These are phyloP conservation scores for Dasypogon diadema DNA, from an alignment of 2,888 invertebrate genomes.

Conservation along the genomic window DNA sequence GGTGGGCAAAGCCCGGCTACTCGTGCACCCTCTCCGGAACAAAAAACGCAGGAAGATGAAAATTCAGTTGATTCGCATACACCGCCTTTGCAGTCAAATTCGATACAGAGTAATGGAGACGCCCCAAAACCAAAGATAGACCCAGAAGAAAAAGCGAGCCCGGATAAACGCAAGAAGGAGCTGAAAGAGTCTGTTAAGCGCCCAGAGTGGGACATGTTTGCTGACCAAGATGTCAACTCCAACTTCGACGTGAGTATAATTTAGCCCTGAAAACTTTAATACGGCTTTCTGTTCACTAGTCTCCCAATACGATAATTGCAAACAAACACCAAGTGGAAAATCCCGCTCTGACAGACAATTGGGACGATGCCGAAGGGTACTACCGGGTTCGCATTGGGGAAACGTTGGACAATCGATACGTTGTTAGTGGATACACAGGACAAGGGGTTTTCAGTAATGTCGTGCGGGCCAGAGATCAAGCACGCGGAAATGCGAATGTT, in stretches of 20 bases:
- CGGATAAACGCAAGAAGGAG: constrained; percentile 13
- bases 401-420: constrained; percentile 89
- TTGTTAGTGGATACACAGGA: constrained; percentile 97
- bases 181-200: constrained; percentile 67
- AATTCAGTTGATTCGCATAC: constrained; percentile 57
- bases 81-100: constrained; percentile 61
- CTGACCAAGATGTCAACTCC: constrained; percentile 86
- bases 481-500: constrained; percentile 87
- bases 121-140: constrained; percentile 52
- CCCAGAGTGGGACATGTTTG: constrained; percentile 92
- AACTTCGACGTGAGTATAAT: constrained; percentile 76
- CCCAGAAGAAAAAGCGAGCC: constrained; percentile 61
- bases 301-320: constrained; percentile 74
- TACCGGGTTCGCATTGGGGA: constrained; percentile 97
- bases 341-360: constrained; percentile 96
- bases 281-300: constrained; percentile 69
- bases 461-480: constrained; percentile 91
- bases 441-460: constrained; percentile 99
- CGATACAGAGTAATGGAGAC: constrained; percentile 52
- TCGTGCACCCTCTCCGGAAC: not conserved
- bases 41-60: constrained; percentile 48
- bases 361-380: constrained; percentile 99
- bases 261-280: not conserved
- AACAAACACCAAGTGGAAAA: constrained; percentile 77
- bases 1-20: constrained; percentile 5